Evolutionary conservation across 2,797 vertebrate genomes (phyloP), one percentile per base, ranked within the genome.

Genomic region (Pangasius macronema): DNA sequence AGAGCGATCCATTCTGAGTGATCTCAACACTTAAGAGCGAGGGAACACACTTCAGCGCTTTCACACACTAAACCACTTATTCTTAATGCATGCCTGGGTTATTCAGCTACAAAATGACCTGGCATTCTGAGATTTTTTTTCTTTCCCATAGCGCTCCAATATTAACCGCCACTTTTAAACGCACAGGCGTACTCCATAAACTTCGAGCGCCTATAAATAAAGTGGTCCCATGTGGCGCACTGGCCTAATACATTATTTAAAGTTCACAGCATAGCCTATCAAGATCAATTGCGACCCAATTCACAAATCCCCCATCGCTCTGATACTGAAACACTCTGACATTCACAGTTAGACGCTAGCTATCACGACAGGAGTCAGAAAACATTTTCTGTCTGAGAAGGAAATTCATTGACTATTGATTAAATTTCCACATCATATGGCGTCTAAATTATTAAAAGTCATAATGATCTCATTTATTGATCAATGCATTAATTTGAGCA

Each of bases 211-310:
- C 82, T 89, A 85, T 79, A 87, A 89, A 85, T 88, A 86, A 84
- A 87, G 85, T 82, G 51, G 27, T 79, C 83, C 82, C 83, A 82
- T 89, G 90, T 80, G 87, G 84, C 81, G 63, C 59, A n/a, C 33
- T 20, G 68, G 68, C 33, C 79, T 90, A 88, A 93, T 94, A 90
- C 88, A 94, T 92, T 91, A 95, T 95, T 93, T 93, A 94, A 90
- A 89, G 72, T 90, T 79, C 46, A 85, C 59, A 36, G 90, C 76
- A 30, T 75, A 85, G 86, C 89, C 86, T 77, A 89, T 88, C 91
- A 89, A 88, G 86, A 92, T 92, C 88, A 91, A 92, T 91, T 87
- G 86, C 90, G 91, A 91, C 93, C 92, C 90, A 89, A 61, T 93
- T 95, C 91, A 76, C 86, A 84, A 87, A 82, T 90, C 77, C 87